A percentile compares a stretch with the other conserved stretches of the same genome.
phyloP scores from a whole-genome alignment of 1,140 invertebrate genomes.

The Drosophila pectinifera region DNA sequence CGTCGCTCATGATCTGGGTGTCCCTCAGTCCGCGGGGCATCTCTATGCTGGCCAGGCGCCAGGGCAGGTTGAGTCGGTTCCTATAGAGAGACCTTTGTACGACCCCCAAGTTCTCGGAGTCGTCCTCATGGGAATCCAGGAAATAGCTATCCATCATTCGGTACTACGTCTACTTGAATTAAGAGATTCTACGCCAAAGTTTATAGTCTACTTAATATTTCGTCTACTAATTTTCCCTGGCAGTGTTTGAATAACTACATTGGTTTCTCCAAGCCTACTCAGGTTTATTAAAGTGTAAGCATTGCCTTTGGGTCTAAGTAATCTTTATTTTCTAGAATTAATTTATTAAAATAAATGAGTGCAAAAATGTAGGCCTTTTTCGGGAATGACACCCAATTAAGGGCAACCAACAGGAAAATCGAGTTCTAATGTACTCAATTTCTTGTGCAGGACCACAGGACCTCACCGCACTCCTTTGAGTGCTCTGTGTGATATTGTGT shows the following conservation, averaged over 20 bases:
- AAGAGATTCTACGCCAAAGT: too few relatives aligned
- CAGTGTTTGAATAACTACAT: too few relatives aligned
- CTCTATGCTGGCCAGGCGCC: background rate
- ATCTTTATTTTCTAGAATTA: too few relatives aligned
- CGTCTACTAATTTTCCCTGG: too few relatives aligned
- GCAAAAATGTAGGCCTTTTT: background rate
- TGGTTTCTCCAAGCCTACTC: too few relatives aligned
- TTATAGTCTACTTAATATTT: too few relatives aligned
- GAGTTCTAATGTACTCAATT: conserved; percentile 8
- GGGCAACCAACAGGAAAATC: conserved; percentile 1
- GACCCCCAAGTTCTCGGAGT: background rate
- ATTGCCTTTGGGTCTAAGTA: too few relatives aligned
- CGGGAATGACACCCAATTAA: background rate
- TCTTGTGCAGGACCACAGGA: background rate
- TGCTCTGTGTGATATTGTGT: conserved; percentile 29
- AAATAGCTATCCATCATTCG: background rate
- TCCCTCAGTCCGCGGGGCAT: background rate
- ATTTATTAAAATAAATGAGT: too few relatives aligned
- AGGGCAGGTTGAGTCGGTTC: background rate
- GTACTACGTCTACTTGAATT: background rate
- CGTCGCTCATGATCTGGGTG: background rate
- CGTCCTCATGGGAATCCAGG: too few relatives aligned
- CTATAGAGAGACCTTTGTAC: background rate
- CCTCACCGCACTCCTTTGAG: background rate
- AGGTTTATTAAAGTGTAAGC: too few relatives aligned